Evolutionary conservation across 2,888 invertebrate species (phyloP).

Genomic region (Drosophila longiperda): DNA sequence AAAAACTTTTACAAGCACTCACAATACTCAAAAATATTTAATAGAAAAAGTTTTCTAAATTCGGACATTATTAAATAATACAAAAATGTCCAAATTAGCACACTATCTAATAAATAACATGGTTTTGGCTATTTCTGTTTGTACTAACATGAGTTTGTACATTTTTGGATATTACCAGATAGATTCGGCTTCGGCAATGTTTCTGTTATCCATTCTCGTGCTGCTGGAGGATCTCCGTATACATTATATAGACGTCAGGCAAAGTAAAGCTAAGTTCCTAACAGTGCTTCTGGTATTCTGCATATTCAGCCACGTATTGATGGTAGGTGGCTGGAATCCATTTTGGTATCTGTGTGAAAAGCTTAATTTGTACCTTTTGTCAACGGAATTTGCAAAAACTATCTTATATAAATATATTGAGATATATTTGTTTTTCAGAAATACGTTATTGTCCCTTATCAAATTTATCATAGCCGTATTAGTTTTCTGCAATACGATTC

Average conservation of each 20-base stretch:
- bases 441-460: background rate
- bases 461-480: background rate
- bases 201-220: background rate
- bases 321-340: background rate
- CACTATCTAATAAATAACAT: background rate
- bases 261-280: background rate
- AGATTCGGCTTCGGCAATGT: background rate
- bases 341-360: background rate
- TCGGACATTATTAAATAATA: background rate
- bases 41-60: background rate
- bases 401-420: background rate
- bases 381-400: background rate
- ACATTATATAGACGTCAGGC: background rate
- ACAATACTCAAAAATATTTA: background rate
- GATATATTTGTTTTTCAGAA: background rate
- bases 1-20: background rate
- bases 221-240: background rate
- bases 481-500: background rate
- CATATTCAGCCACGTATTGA: background rate
- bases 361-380: background rate
- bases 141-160: background rate
- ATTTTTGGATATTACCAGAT: rapidly evolving
- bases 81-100: background rate
- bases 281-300: background rate
- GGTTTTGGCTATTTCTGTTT: background rate